These are phyloP conservation scores for Xiphophorus couchianus DNA, from an alignment of 2,113 vertebrate genomes.

Conservation along the genomic window DNA sequence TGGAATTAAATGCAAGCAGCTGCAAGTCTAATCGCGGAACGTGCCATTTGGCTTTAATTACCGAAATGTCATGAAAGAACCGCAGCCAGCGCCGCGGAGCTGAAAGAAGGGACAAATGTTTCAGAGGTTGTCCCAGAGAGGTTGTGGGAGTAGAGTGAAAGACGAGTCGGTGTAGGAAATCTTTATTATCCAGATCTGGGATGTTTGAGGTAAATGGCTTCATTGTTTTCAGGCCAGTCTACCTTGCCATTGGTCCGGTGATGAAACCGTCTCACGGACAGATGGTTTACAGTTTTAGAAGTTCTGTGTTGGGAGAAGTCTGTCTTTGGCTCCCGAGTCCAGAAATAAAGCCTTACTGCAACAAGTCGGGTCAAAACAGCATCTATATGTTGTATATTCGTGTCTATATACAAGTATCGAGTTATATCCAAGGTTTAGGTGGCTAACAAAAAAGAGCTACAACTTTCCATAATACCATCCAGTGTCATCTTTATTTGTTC, in stretches of 20 bases:
- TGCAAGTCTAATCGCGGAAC: constrained; percentile 56
- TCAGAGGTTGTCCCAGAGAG: constrained; percentile 48
- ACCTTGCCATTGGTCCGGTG: constrained; percentile 4
- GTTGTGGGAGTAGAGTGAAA: constrained; percentile 27
- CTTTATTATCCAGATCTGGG: constrained; percentile 37
- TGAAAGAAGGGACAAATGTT: constrained; percentile 41
- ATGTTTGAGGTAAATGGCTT: constrained; percentile 44
- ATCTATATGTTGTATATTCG: neutral
- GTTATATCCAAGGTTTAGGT: neutral
- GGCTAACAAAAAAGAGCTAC: neutral
- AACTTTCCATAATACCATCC: too few species aligned
- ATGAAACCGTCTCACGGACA: constrained; percentile 5
- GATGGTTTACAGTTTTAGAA: constrained; percentile 22
- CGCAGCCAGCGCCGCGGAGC: constrained; percentile 30
- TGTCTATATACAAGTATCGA: neutral
- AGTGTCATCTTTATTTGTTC: neutral
- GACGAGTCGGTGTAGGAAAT: constrained; percentile 32
- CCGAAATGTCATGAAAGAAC: constrained; percentile 63
- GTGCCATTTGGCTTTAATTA: constrained; percentile 75
- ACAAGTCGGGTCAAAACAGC: neutral
- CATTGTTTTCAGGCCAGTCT: constrained; percentile 31
- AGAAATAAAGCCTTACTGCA: constrained; percentile 10
- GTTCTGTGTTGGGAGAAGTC: constrained; percentile 39
- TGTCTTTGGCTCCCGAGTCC: neutral
- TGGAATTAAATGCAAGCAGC: constrained; percentile 70